Evolutionary conservation across 2,888 invertebrate genomes (phyloP), one percentile per base, ranked within the genome.

Genomic region (Metellina segmentata): DNA sequence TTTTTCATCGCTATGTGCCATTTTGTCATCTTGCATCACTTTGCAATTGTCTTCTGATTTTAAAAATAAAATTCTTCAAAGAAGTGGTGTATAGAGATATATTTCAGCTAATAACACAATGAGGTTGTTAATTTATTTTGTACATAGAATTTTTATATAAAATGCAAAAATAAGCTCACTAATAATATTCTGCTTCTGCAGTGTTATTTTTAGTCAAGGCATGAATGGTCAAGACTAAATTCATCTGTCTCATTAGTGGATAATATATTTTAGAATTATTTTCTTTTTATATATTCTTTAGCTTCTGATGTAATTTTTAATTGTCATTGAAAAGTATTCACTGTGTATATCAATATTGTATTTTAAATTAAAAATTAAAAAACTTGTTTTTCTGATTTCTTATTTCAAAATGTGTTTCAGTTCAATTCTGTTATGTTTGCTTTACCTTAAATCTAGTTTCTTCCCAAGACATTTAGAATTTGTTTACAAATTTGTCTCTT

Each of bases 281-380:
- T 90, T 90, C 85, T 90, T 85, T 61, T 61, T 61, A 61, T 13
- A 89, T 87, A 78, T 78, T 78, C 71, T 91, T 91, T 87, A 75
- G 90, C 91, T 91, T 91, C 91, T 79, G 87, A 91, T 91, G 91
- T 91, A 82, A 87, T 91, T 91, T 91, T 91, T 87, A 71, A 91
- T 83, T 91, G 87, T 91, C 74, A 87, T 61, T 91, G 79, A 87
- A 52, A 78, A 87, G 74, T 87, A 91, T 83, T 90, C 61, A 81
- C 85, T 91, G 91, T 91, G 87, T 87, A 91, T 61, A 61, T 81
- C 71, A 78, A 82, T 91, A 88, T 79, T 91, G 90, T 91, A 91
- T 91, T 91, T 91, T 87, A 87, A 91, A 91, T 87, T 87, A 87
- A 91, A 89, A 85, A 82, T 83, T 91, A 91, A 85, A 86, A 61